Evolutionary conservation across 30 jellyfish, hydroid and myxozoan species (phyloP), one percentile per base, ranked within the genome.

Genomic region (Sanderia malayensis): DNA sequence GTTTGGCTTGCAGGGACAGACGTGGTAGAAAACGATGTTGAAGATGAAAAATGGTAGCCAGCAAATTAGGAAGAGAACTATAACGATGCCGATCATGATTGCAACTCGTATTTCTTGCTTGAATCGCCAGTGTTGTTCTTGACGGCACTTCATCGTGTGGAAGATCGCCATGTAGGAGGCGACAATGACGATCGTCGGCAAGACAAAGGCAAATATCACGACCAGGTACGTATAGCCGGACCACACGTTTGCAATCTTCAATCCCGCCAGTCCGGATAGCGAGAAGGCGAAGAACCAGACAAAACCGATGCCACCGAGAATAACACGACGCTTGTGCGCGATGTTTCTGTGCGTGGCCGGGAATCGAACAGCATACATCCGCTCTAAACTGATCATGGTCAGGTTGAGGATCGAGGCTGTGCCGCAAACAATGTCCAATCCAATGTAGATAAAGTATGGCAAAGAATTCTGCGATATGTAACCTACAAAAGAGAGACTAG

Each of bases 71-170:
- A 85, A 85, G n/a, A 85, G 74, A 24, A 75, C 64, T 20, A 85
- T 85, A 4, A 85, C 96, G 31, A 85, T 76, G 37, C 92, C 96
- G 27, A 85, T 85, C 92, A 77, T 85, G 22, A 73, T 80, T 44
- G 96, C 96, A 46, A 85, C 32, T 67, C 87, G 86, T 87, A 85
- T 67, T 70, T 85, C 96, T 46, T 77, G 91, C 73, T 85, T 61
- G 73, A 85, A 61, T 15, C 92, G 75, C 83, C 87, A 61, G 24
- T 71, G 77, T 46, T 76, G 82, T 46, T 79, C 79, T 33, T 64
- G 74, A 33, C 84, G 84, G 18, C 67, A 25, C 72, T 77, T 82
- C 68, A 76, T 87, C 13, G 85, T 76, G 33, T 52, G 31, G 79
- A 73, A 85, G 9, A 85, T 85, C 25, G 62, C 65, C 60, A 76